phyloP scores from a whole-genome alignment of 2,888 invertebrate genomes.

The Alloscopus bannaensis region DNA sequence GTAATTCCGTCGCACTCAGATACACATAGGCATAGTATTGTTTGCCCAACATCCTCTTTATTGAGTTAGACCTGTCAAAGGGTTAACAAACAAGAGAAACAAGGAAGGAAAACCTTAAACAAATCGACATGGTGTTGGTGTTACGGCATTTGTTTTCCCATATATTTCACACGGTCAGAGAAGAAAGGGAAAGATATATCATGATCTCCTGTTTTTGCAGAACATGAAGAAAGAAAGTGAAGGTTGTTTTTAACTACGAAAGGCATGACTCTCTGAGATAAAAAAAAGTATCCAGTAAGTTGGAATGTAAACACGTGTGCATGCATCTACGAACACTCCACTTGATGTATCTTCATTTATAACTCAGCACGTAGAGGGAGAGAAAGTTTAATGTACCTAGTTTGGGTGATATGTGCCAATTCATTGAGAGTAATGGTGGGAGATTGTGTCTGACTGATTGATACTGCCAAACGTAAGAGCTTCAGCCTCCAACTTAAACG shows the following conservation, averaged over 20 bases:
- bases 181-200: no score
- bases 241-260: no score
- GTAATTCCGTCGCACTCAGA: not conserved
- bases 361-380: slow-evolving; percentile 49
- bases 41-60: slow-evolving; percentile 16
- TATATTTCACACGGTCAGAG: slow-evolving; percentile 49
- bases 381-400: slow-evolving; percentile 54
- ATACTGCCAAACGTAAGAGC: slow-evolving; percentile 56
- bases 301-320: no score
- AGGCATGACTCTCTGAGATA: not conserved
- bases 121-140: slow-evolving; percentile 23
- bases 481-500: no score
- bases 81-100: slow-evolving; percentile 39
- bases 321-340: no score
- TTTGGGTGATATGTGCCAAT: slow-evolving; percentile 57
- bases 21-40: not conserved
- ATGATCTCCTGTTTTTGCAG: no score
- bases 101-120: no score
- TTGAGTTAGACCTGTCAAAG: slow-evolving; percentile 38
- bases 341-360: slow-evolving; percentile 63
- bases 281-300: not conserved
- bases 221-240: no score
- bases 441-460: slow-evolving; percentile 65
- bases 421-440: slow-evolving; percentile 59
- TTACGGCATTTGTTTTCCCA: slow-evolving; percentile 22